A percentile compares a stretch with the other conserved stretches of the same genome.
Evolutionary conservation across 2,888 invertebrate species (phyloP).

Genomic region (Drosophila fungiperda): DNA sequence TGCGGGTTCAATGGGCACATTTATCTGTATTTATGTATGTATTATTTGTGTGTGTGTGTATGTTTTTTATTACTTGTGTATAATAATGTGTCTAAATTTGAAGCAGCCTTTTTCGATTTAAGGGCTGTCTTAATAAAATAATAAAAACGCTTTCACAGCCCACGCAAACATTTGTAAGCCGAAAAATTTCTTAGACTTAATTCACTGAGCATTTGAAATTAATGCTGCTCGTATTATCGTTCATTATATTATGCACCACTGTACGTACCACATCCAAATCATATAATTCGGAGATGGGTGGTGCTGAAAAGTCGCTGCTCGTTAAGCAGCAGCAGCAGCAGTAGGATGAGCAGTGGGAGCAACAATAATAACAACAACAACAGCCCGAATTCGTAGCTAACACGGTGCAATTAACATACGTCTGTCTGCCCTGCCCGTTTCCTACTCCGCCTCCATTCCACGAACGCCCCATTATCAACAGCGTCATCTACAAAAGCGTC

Average conservation of each 20-base stretch:
- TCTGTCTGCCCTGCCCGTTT: constrained; percentile 48
- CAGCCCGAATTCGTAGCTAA: constrained; percentile 54
- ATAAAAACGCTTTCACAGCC: constrained; percentile 39
- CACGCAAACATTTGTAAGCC: constrained; percentile 35
- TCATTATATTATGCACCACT: constrained; percentile 61
- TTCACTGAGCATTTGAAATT: constrained; percentile 35
- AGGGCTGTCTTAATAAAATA: constrained; percentile 11
- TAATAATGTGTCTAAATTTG: not conserved
- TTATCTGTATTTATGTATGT: not conserved
- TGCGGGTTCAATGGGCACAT: not conserved
- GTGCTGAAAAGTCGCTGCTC: constrained; percentile 50
- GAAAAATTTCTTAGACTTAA: constrained; percentile 27
- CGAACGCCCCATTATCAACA: constrained; percentile 52
- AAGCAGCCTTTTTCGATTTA: constrained; percentile 6
- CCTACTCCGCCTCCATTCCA: constrained; percentile 42
- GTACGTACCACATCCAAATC: constrained; percentile 39
- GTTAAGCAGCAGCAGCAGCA: constrained; percentile 51
- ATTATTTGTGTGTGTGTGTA: not conserved
- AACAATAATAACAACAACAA: constrained; percentile 28
- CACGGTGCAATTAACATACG: constrained; percentile 71
- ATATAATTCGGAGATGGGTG: constrained; percentile 59
- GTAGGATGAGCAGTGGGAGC: not conserved
- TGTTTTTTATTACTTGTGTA: not conserved
- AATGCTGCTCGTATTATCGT: constrained; percentile 60
- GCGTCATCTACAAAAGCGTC: constrained; percentile 70